These are phyloP conservation scores for Apotomis capreana DNA, from an alignment of 2,888 invertebrate species.

Conservation along the genomic window DNA sequence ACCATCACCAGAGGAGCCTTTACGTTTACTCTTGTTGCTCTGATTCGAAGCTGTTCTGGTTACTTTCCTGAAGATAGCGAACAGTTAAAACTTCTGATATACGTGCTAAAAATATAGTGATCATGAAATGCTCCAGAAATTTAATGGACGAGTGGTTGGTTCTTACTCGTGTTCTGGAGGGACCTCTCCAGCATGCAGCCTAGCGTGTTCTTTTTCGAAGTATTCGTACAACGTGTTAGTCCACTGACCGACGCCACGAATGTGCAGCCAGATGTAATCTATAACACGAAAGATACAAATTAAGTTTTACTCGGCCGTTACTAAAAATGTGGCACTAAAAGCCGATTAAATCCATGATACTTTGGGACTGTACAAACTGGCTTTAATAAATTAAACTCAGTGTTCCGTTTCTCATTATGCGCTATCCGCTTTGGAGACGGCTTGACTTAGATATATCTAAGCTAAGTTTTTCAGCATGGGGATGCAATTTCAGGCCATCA, in stretches of 20 bases:
- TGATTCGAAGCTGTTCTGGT: constrained; percentile 61
- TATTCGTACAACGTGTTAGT: constrained; percentile 93
- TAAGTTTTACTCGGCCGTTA: too few relatives aligned
- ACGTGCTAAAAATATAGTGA: not conserved
- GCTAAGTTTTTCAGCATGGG: too few relatives aligned
- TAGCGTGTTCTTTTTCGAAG: constrained; percentile 92
- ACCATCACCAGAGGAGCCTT: constrained; percentile 52
- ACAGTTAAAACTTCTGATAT: not conserved
- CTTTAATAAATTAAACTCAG: too few relatives aligned
- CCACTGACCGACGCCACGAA: constrained; percentile 97
- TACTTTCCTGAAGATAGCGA: constrained; percentile 54
- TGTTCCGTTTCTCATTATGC: too few relatives aligned
- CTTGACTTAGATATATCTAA: too few relatives aligned
- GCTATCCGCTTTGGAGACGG: too few relatives aligned
- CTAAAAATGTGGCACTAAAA: too few relatives aligned
- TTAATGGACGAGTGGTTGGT: not conserved
- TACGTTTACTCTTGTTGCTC: constrained; percentile 59
- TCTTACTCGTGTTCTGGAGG: constrained; percentile 64
- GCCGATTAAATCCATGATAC: too few relatives aligned
- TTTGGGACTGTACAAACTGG: too few relatives aligned
- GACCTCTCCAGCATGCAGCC: constrained; percentile 87
- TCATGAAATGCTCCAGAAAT: not conserved
- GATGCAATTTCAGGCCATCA: too few relatives aligned
- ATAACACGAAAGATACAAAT: constrained; percentile 34
- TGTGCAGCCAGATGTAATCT: constrained; percentile 97